Conservation (phyloP, 2,888 invertebrate genomes). For the Stenodema calcarata region DNA sequence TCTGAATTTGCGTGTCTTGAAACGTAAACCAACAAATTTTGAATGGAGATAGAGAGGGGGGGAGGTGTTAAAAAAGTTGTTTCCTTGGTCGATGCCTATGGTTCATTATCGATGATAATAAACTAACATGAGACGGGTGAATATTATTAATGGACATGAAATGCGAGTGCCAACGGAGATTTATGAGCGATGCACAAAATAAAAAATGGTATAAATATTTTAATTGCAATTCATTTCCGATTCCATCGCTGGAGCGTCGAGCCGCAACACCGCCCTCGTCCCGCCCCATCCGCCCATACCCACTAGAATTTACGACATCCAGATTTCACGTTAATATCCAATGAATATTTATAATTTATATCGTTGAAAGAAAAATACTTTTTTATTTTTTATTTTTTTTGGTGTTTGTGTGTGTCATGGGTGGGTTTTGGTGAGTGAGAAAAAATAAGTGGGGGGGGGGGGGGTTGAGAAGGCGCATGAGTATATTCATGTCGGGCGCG, state of each 20-base stretch:
- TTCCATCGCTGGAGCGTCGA: neutral
- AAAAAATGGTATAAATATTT: neutral
- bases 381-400: too few relatives aligned
- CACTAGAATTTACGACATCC: neutral
- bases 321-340: conserved; percentile 4
- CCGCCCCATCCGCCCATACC: neutral
- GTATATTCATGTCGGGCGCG: neutral
- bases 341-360: conserved; percentile 21
- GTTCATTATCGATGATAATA: neutral
- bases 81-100: neutral
- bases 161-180: neutral
- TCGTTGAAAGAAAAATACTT: neutral
- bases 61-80: too few relatives aligned
- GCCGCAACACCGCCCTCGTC: neutral
- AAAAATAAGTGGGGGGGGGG: neutral
- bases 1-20: too few relatives aligned
- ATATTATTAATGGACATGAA: neutral
- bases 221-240: neutral
- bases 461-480: neutral
- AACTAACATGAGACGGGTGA: neutral
- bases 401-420: neutral
- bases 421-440: neutral
- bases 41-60: too few relatives aligned
- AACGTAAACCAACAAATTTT: too few relatives aligned
- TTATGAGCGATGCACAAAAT: neutral